Percentiles rank a stretch among this genome's conserved stretches.
Conservation (phyloP, 2,888 invertebrate species). For the Lathronympha strigana region DNA sequence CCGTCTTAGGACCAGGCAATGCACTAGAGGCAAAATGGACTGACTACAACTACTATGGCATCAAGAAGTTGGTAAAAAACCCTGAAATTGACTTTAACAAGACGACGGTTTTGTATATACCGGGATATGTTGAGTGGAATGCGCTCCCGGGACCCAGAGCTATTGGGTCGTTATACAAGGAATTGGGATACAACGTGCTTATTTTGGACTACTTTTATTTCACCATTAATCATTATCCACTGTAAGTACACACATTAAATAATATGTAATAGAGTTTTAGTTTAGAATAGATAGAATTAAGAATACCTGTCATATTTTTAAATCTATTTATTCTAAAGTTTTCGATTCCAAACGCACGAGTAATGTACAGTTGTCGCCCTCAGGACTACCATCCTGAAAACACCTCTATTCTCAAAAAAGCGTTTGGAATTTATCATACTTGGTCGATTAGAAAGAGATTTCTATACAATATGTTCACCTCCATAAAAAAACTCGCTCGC, state of each 20-base stretch:
- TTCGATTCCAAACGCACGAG: too few relatives aligned
- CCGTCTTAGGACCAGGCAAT: constrained; percentile 26
- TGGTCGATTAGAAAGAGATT: too few relatives aligned
- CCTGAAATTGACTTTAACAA: constrained; percentile 32
- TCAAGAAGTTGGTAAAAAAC: constrained; percentile 32
- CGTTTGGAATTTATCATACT: too few relatives aligned
- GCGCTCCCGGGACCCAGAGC: constrained; percentile 20
- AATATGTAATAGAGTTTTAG: too few relatives aligned
- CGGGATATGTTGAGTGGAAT: constrained; percentile 40
- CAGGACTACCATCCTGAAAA: too few relatives aligned
- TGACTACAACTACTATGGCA: constrained; percentile 28
- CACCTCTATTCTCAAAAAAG: too few relatives aligned
- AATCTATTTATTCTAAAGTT: too few relatives aligned
- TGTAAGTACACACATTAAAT: constrained; percentile 43
- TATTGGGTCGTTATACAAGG: constrained; percentile 31
- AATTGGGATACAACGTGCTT: constrained; percentile 42
- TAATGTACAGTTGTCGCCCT: too few relatives aligned
- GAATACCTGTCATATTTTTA: too few relatives aligned
- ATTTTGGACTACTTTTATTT: constrained; percentile 36
- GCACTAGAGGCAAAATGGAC: constrained; percentile 15
- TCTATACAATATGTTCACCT: too few relatives aligned
- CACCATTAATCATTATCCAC: constrained; percentile 34
- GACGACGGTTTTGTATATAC: constrained; percentile 38
- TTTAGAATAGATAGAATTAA: too few relatives aligned
- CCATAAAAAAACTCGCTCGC: too few relatives aligned